Percentiles rank a stretch among this genome's conserved stretches.
phyloP scores from a whole-genome alignment of 2,888 invertebrate genomes.

The Ennomos fuscantarius region DNA sequence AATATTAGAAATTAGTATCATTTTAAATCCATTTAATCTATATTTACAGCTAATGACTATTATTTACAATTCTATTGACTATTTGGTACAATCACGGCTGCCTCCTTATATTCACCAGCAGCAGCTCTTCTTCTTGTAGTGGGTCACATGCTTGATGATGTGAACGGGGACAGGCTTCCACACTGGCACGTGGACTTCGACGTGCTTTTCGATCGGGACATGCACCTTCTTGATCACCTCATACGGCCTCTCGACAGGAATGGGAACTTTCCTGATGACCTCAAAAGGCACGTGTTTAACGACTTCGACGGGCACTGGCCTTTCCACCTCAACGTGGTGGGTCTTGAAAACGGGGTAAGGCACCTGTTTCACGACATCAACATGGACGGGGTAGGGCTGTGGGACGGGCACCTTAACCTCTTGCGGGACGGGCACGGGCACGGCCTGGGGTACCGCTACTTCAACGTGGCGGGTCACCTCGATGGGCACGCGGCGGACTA shows the following conservation, averaged over 20 bases:
- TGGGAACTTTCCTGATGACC: constrained; percentile 72
- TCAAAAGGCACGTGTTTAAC: constrained; percentile 73
- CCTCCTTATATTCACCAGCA: constrained; percentile 65
- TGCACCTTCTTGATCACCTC: constrained; percentile 78
- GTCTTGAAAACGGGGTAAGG: constrained; percentile 80
- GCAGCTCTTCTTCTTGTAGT: constrained; percentile 79
- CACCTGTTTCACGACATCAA: constrained; percentile 74
- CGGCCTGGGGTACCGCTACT: constrained; percentile 70
- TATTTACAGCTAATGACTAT: constrained; percentile 79
- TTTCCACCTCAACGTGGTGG: constrained; percentile 73
- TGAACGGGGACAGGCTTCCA: constrained; percentile 81
- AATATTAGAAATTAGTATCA: constrained; percentile 14
- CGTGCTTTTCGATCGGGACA: constrained; percentile 73
- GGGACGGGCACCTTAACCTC: constrained; percentile 77
- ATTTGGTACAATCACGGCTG: constrained; percentile 78
- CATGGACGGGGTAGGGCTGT: constrained; percentile 77
- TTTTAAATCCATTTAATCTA: constrained; percentile 38
- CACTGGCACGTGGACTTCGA: constrained; percentile 74
- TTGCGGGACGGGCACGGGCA: constrained; percentile 72
- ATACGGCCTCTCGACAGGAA: constrained; percentile 75
- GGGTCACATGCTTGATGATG: constrained; percentile 80
- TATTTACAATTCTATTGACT: constrained; percentile 80
- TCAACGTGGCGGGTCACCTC: constrained; percentile 76
- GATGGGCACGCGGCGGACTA: constrained; percentile 73
- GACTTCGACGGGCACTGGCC: constrained; percentile 74